Base-by-base conservation (phyloP, 1,140 invertebrate species). In the Polypedilum pembai region DNA sequence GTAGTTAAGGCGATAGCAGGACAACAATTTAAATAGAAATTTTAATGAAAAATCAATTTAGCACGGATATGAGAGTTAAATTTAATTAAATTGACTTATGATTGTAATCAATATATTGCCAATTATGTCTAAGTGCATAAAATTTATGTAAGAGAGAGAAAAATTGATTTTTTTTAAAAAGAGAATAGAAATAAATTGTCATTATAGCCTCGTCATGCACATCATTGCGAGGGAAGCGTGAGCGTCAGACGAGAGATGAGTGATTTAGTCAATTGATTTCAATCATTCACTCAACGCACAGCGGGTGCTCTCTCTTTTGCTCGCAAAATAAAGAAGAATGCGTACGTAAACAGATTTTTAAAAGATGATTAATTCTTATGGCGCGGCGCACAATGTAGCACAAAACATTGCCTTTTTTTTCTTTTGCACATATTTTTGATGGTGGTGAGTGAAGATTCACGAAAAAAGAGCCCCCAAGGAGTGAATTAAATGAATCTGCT, bases 401-500 rank as follows among this genome's bases (percentile, higher is more conserved):
- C 41, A 45, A 2, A 45, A 45, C 8, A 12, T 8, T 15, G 41
- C 41, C 8, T 45, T 45, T 8, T 8, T 45, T 5, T 1, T 8
- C 8, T 45, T 45, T 12, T 45, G 41, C 15, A 45, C 41, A n/a
- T 15, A 56, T 56, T 1, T 56, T 56, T 15, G n/a, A n/a, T n/a
- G 45, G 45, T 12, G 45, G 45, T 56, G n/a, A n/a, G 45, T 56
- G 45, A 15, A n/a, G 45, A 56, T 56, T n/a, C 45, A 56, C 45
- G 45, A 56, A 33, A 5, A n/a, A 56, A 56, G 45, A 56, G 45
- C 45, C 45, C 45, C 45, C 45, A 56, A 56, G 45, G 45, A 56
- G 45, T 56, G 45, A 56, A 56, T 56, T 56, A 56, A 56, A 56
- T 56, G 45, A 56, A 56, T 56, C 45, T 56, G 45, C 45, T 56